phyloP scores from a whole-genome alignment of 2,797 vertebrate genomes.

The Acanthornis magna region DNA sequence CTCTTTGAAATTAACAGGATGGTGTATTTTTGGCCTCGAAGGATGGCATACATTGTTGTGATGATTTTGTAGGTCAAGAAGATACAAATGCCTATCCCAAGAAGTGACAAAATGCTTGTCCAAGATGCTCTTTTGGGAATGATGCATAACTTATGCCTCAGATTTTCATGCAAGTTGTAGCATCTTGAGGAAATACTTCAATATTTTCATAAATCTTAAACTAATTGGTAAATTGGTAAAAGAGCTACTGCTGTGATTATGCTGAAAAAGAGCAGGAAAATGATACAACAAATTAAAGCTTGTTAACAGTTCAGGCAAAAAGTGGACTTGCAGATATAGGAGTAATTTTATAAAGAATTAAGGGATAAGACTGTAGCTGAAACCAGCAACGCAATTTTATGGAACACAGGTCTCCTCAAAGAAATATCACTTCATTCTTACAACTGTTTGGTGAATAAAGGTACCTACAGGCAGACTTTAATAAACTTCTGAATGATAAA shows the following conservation, averaged over 20 bases:
- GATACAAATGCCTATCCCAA: neutral
- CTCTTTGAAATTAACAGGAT: neutral
- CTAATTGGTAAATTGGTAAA: neutral
- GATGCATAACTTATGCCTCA: neutral
- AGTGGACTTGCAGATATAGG: neutral
- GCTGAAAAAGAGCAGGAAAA: neutral
- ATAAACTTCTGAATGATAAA: neutral
- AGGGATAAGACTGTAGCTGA: neutral
- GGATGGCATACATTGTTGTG: neutral
- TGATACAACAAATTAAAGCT: neutral
- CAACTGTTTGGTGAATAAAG: neutral
- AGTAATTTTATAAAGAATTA: neutral
- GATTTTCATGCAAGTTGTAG: neutral
- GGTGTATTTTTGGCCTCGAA: neutral
- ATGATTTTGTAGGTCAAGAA: neutral
- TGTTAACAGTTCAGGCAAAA: neutral
- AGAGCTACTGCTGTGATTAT: neutral
- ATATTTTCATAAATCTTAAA: neutral
- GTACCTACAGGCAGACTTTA: neutral
- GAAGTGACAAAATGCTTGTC: neutral
- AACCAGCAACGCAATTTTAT: neutral
- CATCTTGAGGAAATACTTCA: neutral
- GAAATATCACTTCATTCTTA: neutral
- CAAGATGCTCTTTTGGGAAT: neutral
- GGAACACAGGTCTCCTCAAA: neutral